Conservation (phyloP, 1,140 invertebrate genomes). For the Apis dorsata region DNA sequence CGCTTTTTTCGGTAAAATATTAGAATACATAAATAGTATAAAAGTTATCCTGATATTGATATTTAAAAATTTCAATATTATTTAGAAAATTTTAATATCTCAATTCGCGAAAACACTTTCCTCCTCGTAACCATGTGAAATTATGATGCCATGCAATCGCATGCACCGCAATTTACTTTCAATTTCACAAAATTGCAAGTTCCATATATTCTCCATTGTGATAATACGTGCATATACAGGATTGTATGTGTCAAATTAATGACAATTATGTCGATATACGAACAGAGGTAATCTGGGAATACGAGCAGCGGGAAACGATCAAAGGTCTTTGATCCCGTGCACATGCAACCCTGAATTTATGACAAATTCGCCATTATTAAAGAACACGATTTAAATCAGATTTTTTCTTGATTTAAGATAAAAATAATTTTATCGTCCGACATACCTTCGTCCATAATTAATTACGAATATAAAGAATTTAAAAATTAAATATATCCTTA, state of each 20-base stretch:
- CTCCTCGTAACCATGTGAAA: neutral
- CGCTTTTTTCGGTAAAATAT: no score
- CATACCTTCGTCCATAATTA: neutral
- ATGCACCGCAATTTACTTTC: neutral
- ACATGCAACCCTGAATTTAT: neutral
- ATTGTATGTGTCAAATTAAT: conserved; percentile 5
- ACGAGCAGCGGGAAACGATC: neutral
- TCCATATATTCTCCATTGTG: neutral
- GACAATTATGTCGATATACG: neutral
- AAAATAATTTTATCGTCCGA: neutral
- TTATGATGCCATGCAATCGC: neutral
- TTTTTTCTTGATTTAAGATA: no score
- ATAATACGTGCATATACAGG: neutral
- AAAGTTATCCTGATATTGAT: no score
- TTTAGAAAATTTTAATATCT: no score
- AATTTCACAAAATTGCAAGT: neutral
- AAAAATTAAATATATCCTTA: neutral
- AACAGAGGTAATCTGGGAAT: conserved; percentile 8
- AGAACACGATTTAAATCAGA: neutral
- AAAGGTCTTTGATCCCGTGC: neutral
- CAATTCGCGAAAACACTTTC: no score
- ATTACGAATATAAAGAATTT: neutral
- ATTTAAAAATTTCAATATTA: no score
- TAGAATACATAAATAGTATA: no score
- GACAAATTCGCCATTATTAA: neutral